These are phyloP conservation scores for Eleginops maclovinus DNA, from an alignment of 2,113 vertebrate species.

Conservation along the genomic window DNA sequence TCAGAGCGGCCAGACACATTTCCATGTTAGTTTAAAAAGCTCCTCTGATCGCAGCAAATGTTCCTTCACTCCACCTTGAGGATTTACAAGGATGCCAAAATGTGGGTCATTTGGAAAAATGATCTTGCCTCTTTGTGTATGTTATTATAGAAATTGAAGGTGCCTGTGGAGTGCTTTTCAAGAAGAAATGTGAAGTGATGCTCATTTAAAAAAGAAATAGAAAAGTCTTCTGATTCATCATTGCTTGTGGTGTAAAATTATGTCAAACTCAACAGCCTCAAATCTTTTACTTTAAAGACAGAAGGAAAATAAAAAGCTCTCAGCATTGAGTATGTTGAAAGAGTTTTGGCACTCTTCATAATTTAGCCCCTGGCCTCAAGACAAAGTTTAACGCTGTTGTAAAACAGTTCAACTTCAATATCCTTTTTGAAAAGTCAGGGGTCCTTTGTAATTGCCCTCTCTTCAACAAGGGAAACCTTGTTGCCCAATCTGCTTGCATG, in stretches of 20 bases:
- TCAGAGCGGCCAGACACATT: constrained; percentile 71
- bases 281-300: neutral
- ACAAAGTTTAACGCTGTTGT: constrained; percentile 30
- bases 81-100: constrained; percentile 58
- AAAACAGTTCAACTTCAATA: constrained; percentile 36
- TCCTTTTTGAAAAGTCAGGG: constrained; percentile 43
- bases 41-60: constrained; percentile 62
- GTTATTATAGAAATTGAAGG: constrained; percentile 43
- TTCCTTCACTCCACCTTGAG: constrained; percentile 56
- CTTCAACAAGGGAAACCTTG: constrained; percentile 71
- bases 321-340: neutral
- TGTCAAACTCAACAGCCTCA: neutral
- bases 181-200: constrained; percentile 6
- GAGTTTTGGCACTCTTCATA: neutral
- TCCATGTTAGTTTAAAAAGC: constrained; percentile 75
- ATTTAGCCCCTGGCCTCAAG: neutral
- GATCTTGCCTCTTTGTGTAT: constrained; percentile 44
- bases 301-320: constrained; percentile 1
- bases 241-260: neutral
- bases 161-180: constrained; percentile 31
- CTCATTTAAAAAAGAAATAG: constrained; percentile 12
- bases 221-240: neutral
- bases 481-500: constrained; percentile 68
- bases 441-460: constrained; percentile 59
- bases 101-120: constrained; percentile 54